These are phyloP conservation scores for Xiphydria camelus DNA, from an alignment of 2,888 invertebrate genomes.

Conservation along the genomic window DNA sequence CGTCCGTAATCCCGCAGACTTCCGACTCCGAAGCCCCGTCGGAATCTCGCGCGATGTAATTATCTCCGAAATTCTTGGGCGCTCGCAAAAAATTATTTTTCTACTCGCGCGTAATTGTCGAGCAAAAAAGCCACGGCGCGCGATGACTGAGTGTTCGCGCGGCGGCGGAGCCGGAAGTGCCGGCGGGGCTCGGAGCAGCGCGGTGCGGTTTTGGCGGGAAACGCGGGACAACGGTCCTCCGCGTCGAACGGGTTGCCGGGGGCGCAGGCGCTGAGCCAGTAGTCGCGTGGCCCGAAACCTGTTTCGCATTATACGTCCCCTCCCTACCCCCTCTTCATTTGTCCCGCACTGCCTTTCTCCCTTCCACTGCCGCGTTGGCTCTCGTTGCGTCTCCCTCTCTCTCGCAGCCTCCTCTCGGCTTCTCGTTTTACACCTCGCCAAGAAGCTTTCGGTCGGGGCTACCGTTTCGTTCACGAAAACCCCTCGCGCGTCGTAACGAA, in stretches of 20 bases:
- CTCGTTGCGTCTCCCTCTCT: slow-evolving; percentile 19
- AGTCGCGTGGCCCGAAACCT: slow-evolving; percentile 49
- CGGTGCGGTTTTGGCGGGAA: slow-evolving; percentile 46
- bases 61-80: too few species aligned
- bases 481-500: background rate
- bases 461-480: slow-evolving; percentile 2
- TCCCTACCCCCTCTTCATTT: slow-evolving; percentile 30
- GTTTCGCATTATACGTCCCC: slow-evolving; percentile 34
- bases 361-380: slow-evolving; percentile 11
- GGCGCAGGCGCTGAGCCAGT: slow-evolving; percentile 32
- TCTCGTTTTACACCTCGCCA: slow-evolving; percentile 42
- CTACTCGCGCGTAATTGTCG: background rate
- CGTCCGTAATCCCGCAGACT: too few species aligned
- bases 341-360: slow-evolving; percentile 11
- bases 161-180: too few species aligned
- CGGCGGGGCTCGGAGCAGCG: slow-evolving; percentile 20
- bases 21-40: too few species aligned
- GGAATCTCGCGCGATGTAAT: too few species aligned
- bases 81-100: too few species aligned
- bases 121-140: background rate
- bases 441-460: slow-evolving; percentile 1
- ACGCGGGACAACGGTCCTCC: slow-evolving; percentile 21
- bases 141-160: background rate
- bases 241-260: slow-evolving; percentile 24
- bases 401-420: slow-evolving; percentile 28